Percentiles rank a stretch among this genome's conserved stretches.
These are phyloP conservation scores for Brachypodius melanocephalos DNA, from an alignment of 2,113 vertebrate species.

Conservation along the genomic window DNA sequence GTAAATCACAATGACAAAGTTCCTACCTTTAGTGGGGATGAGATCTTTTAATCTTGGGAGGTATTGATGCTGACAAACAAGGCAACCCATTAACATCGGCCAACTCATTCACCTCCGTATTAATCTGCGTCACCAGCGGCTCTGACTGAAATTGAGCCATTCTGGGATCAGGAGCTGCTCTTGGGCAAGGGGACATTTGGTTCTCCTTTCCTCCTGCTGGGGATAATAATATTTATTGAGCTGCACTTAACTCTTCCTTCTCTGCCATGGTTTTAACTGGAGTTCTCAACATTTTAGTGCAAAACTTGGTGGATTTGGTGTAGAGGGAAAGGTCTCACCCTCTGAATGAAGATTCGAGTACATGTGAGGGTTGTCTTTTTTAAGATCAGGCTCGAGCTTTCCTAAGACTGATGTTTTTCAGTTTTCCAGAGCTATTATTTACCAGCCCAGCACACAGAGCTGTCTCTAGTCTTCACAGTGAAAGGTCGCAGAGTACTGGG, in stretches of 20 bases:
- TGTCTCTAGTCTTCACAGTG: not conserved
- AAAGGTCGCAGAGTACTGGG: not conserved
- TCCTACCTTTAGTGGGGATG: not conserved
- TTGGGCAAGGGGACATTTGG: not conserved
- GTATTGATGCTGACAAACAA: constrained; percentile 11
- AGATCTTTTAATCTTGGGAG: not conserved
- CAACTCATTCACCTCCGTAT: not conserved
- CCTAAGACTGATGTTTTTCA: not conserved
- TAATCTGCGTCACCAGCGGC: not conserved
- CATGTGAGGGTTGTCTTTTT: not conserved
- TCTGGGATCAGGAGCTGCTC: not conserved
- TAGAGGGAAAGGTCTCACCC: accelerated
- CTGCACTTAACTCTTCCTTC: not conserved
- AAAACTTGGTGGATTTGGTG: not conserved
- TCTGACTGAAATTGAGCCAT: not conserved
- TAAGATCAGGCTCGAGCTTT: not conserved
- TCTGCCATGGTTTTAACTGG: not conserved
- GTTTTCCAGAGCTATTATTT: not conserved
- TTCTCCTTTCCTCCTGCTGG: not conserved
- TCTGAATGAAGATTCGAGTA: not conserved
- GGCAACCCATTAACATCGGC: not conserved
- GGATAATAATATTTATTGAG: not conserved
- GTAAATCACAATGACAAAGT: not conserved
- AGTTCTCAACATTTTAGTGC: not conserved
- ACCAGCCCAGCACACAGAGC: no score